Evolutionary conservation across 2,888 invertebrate genomes (phyloP).

Genomic region (Calliphora vomitoria): DNA sequence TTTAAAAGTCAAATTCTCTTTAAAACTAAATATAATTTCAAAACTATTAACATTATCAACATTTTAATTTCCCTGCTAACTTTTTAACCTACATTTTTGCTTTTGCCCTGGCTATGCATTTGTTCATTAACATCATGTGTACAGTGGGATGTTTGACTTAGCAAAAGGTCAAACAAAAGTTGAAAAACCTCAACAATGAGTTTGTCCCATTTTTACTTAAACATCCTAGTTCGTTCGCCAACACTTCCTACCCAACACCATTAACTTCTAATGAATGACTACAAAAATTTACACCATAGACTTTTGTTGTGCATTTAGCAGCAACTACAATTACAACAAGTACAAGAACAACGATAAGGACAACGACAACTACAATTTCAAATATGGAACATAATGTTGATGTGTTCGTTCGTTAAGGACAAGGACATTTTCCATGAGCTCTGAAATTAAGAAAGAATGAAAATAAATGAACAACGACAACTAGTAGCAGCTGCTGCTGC

Average conservation of each 20-base stretch:
- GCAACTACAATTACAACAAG: slow-evolving; percentile 19
- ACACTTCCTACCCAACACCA: background rate
- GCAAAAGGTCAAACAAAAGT: slow-evolving; percentile 55
- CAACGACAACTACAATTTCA: slow-evolving; percentile 40
- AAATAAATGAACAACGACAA: slow-evolving; percentile 29
- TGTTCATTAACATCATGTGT: background rate
- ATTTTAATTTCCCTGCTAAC: background rate
- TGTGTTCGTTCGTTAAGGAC: slow-evolving; percentile 70
- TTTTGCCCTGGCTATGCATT: background rate
- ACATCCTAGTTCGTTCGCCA: background rate
- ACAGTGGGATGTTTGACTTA: background rate
- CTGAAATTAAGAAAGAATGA: slow-evolving; percentile 41
- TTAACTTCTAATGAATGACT: slow-evolving; percentile 25
- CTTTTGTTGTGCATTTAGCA: slow-evolving; percentile 6
- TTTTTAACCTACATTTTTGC: slow-evolving; percentile 30
- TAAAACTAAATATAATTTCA: too few species aligned
- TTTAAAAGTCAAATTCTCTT: too few species aligned
- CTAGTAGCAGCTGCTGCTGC: slow-evolving; percentile 40
- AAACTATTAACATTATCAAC: too few species aligned
- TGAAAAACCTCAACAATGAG: slow-evolving; percentile 40
- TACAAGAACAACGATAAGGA: background rate
- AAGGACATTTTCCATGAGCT: slow-evolving; percentile 76
- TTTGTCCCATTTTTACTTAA: slow-evolving; percentile 14
- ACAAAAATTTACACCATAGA: slow-evolving; percentile 35
- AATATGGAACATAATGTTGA: slow-evolving; percentile 43